These are phyloP conservation scores for Heliconius erato DNA, from an alignment of 2,888 invertebrate genomes.

Conservation along the genomic window DNA sequence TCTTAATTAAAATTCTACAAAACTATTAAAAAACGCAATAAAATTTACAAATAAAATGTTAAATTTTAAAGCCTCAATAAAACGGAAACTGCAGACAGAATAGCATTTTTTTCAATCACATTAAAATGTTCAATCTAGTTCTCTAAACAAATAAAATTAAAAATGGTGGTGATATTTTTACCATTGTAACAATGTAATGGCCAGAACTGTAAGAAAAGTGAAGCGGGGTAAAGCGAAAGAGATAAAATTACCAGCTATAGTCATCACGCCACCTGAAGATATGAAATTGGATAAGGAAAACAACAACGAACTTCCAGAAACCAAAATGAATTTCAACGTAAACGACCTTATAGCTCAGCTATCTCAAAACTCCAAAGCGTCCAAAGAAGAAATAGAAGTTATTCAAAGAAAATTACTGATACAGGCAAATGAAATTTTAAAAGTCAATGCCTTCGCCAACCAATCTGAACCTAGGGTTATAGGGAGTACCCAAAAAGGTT, in stretches of 20 bases:
- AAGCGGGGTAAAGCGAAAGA: conserved; percentile 87
- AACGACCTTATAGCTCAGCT: conserved; percentile 79
- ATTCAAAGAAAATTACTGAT: conserved; percentile 78
- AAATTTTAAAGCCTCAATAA: conserved; percentile 62
- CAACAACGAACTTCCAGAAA: conserved; percentile 48
- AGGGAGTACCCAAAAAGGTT: conserved; percentile 71
- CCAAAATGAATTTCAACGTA: conserved; percentile 76
- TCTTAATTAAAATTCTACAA: conserved; percentile 31
- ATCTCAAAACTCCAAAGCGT: conserved; percentile 78
- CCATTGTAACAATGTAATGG: conserved; percentile 87
- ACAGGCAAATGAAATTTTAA: conserved; percentile 81
- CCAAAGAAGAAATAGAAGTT: conserved; percentile 78
- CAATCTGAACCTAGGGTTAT: conserved; percentile 67
- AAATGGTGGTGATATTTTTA: conserved; percentile 43
- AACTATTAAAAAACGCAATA: conserved; percentile 34
- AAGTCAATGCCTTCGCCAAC: conserved; percentile 79
- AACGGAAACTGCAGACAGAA: conserved; percentile 49
- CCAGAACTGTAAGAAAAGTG: conserved; percentile 89
- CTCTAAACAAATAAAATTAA: conserved; percentile 11
- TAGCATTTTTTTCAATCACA: conserved; percentile 35
- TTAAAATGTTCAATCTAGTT: conserved; percentile 49
- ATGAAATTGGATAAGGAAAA: conserved; percentile 74
- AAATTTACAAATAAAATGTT: conserved; percentile 40
- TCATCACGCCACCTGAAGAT: conserved; percentile 74
- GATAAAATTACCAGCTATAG: conserved; percentile 69